phyloP scores from a whole-genome alignment of 2,888 invertebrate species.

The Epiblema foenella region DNA sequence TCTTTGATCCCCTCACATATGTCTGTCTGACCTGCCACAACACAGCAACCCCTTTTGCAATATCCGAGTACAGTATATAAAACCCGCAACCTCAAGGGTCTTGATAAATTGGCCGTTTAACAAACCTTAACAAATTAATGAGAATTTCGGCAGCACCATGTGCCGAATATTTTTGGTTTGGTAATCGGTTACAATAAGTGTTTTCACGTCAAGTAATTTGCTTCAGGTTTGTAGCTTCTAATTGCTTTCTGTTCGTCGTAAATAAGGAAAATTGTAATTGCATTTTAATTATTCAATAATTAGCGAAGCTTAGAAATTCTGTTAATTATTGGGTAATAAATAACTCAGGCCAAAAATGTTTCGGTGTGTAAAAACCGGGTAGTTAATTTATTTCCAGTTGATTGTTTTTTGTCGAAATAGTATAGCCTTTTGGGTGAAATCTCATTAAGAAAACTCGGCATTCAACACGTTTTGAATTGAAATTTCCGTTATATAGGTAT shows the following conservation, averaged over 20 bases:
- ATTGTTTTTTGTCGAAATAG: slow-evolving; percentile 13
- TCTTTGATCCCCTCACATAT: slow-evolving; percentile 49
- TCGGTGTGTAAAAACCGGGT: background rate
- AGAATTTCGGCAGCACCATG: slow-evolving; percentile 50
- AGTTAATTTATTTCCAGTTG: background rate
- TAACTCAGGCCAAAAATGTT: slow-evolving; percentile 1
- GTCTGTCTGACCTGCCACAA: slow-evolving; percentile 33
- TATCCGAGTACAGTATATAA: slow-evolving; percentile 1
- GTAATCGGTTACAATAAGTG: slow-evolving; percentile 45
- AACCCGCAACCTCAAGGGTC: slow-evolving; percentile 36
- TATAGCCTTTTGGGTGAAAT: slow-evolving; percentile 20
- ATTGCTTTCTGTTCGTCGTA: slow-evolving; percentile 19
- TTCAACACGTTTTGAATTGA: slow-evolving; percentile 40
- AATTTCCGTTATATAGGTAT: slow-evolving; percentile 38
- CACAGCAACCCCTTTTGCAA: slow-evolving; percentile 11
- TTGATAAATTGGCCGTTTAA: slow-evolving; percentile 46
- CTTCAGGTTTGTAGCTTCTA: slow-evolving; percentile 18
- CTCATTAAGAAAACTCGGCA: slow-evolving; percentile 28
- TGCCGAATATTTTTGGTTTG: slow-evolving; percentile 45
- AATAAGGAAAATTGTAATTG: slow-evolving; percentile 1
- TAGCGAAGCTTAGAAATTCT: background rate
- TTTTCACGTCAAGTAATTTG: slow-evolving; percentile 32
- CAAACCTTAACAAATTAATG: slow-evolving; percentile 52
- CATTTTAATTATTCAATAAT: background rate
- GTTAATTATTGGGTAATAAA: slow-evolving; percentile 10